Evolutionary conservation across 2,888 invertebrate species (phyloP).

Genomic region (Heteropelma amictum): DNA sequence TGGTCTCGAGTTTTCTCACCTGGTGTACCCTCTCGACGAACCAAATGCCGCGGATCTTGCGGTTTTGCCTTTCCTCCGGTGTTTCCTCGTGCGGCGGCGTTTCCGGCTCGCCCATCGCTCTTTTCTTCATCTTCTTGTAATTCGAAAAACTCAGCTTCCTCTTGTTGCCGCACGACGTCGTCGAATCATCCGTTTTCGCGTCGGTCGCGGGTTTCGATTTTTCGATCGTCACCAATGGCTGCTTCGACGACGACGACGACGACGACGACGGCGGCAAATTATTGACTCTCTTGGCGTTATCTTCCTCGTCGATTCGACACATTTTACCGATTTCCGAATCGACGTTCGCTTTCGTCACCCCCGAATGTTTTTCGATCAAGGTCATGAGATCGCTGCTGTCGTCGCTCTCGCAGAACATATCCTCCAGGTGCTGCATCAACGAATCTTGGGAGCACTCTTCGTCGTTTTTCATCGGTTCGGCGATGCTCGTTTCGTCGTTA

Average conservation of each 20-base stretch:
- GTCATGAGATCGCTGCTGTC: slow-evolving; percentile 70
- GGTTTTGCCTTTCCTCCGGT: slow-evolving; percentile 59
- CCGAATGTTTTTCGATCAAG: slow-evolving; percentile 70
- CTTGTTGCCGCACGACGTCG: slow-evolving; percentile 12
- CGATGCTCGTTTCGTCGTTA: slow-evolving; percentile 20
- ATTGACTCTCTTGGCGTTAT: too few species aligned
- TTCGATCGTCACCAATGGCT: too few species aligned
- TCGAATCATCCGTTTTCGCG: not conserved
- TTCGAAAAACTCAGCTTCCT: slow-evolving; percentile 65
- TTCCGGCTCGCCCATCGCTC: slow-evolving; percentile 48
- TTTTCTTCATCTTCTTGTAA: slow-evolving; percentile 64
- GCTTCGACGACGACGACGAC: too few species aligned
- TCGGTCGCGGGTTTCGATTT: slow-evolving; percentile 14
- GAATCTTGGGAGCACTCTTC: slow-evolving; percentile 70
- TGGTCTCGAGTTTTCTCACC: slow-evolving; percentile 65
- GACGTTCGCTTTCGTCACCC: slow-evolving; percentile 65
- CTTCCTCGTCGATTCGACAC: too few species aligned
- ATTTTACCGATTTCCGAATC: slow-evolving; percentile 67
- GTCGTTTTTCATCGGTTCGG: slow-evolving; percentile 47
- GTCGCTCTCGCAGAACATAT: slow-evolving; percentile 73
- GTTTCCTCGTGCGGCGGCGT: slow-evolving; percentile 51
- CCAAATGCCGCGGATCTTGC: slow-evolving; percentile 67
- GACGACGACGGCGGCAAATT: too few species aligned
- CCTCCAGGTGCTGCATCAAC: slow-evolving; percentile 70
- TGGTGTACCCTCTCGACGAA: slow-evolving; percentile 71